Conservation (phyloP, 2,888 invertebrate species). For the Bruchidius siliquastri region DNA sequence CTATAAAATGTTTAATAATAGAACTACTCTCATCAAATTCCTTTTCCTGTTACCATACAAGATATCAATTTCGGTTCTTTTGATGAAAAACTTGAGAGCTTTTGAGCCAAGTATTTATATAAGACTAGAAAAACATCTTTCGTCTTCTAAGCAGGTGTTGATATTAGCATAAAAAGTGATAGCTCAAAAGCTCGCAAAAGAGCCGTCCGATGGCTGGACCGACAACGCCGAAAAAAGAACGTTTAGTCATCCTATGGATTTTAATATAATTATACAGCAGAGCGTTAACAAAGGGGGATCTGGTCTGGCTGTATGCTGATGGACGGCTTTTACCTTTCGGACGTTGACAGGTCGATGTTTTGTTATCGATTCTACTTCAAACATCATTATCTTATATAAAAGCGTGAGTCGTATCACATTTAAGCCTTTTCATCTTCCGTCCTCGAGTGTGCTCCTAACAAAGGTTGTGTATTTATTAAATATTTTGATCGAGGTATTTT, state of each 20-base stretch:
- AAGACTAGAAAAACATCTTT: neutral
- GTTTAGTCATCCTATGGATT: constrained; percentile 8
- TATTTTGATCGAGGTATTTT: constrained; percentile 23
- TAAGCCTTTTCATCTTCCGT: constrained; percentile 17
- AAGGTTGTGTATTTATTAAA: constrained; percentile 31
- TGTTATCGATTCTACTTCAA: constrained; percentile 34
- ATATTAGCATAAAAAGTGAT: neutral
- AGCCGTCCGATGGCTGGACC: neutral
- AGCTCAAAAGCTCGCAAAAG: neutral
- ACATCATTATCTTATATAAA: constrained; percentile 34
- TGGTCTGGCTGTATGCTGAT: constrained; percentile 24
- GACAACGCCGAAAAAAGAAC: too few relatives aligned
- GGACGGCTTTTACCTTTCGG: constrained; percentile 26
- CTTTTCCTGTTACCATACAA: neutral
- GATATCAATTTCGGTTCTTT: neutral
- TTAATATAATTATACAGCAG: constrained; percentile 12
- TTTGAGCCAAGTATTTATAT: neutral
- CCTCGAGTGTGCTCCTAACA: constrained; percentile 27
- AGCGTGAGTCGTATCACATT: constrained; percentile 22
- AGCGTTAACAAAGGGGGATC: constrained; percentile 19
- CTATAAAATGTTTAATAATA: too few relatives aligned
- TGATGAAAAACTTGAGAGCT: neutral
- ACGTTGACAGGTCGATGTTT: constrained; percentile 34
- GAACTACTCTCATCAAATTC: too few relatives aligned
- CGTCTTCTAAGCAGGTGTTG: neutral